A percentile compares a stretch with the other conserved stretches of the same genome.
Conservation (phyloP, 2,113 vertebrate genomes). For the Dendropsophus ebraccatus region DNA sequence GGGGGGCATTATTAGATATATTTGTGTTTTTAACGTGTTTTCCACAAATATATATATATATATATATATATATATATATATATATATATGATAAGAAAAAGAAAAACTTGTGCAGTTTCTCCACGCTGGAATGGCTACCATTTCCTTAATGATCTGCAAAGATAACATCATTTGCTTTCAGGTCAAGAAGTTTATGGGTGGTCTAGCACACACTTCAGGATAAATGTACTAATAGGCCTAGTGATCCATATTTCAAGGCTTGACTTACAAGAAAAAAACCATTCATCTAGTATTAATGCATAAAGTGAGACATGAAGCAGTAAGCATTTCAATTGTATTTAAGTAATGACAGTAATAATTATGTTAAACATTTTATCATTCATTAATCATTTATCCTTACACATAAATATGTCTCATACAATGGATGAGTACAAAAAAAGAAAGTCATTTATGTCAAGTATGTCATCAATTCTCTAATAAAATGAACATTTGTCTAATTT, state of each 20-base stretch:
- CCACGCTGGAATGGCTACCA: constrained; percentile 4
- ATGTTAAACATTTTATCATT: not conserved
- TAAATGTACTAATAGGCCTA: not conserved
- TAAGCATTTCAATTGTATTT: not conserved
- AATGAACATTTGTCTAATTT: not conserved
- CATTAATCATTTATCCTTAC: not conserved
- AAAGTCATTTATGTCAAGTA: not conserved
- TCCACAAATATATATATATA: not conserved
- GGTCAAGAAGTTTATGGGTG: constrained; percentile 15
- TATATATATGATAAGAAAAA: too few relatives aligned
- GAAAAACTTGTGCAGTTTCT: not conserved
- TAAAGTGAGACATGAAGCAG: not conserved
- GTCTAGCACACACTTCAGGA: constrained; percentile 1
- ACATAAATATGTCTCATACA: not conserved
- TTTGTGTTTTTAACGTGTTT: too few relatives aligned
- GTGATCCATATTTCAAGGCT: not conserved
- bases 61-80: too few relatives aligned
- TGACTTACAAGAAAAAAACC: not conserved
- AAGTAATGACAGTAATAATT: not conserved
- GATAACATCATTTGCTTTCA: constrained; percentile 32
- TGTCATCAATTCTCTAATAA: not conserved
- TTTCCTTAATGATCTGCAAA: constrained; percentile 34
- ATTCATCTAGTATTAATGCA: not conserved
- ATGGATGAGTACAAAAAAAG: not conserved
- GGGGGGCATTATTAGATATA: too few relatives aligned